Conservation (phyloP, 2,888 invertebrate genomes). For the Microctonus hyperodae region DNA sequence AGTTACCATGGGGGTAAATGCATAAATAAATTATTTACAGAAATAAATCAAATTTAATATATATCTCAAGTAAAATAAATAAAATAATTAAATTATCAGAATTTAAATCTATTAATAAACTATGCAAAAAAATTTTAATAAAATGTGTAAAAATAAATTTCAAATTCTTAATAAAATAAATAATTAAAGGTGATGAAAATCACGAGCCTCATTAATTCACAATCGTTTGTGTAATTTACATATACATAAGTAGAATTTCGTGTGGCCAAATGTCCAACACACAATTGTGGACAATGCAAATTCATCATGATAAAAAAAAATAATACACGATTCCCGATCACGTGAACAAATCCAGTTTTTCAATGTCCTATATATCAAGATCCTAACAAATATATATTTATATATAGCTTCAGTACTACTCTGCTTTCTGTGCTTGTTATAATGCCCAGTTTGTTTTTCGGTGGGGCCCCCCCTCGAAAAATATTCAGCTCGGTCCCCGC, state of each 20-base stretch:
- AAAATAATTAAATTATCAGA: too few species aligned
- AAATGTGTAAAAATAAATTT: too few species aligned
- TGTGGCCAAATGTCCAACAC: background rate
- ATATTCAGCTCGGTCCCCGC: conserved; percentile 7
- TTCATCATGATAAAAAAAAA: background rate
- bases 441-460: background rate
- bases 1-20: too few species aligned
- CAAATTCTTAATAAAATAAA: too few species aligned
- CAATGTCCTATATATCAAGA: conserved; percentile 9
- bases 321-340: conserved; percentile 14
- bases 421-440: background rate
- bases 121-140: too few species aligned
- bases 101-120: too few species aligned
- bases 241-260: background rate
- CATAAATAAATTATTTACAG: too few species aligned
- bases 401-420: background rate
- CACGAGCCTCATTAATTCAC: background rate
- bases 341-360: conserved; percentile 28
- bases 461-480: background rate
- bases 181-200: background rate
- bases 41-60: too few species aligned
- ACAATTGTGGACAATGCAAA: background rate
- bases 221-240: too few species aligned
- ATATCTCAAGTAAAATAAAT: background rate
- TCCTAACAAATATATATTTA: too few species aligned